Evolutionary conservation across 2,113 vertebrate genomes (phyloP).

Genomic region (Geococcyx californianus): DNA sequence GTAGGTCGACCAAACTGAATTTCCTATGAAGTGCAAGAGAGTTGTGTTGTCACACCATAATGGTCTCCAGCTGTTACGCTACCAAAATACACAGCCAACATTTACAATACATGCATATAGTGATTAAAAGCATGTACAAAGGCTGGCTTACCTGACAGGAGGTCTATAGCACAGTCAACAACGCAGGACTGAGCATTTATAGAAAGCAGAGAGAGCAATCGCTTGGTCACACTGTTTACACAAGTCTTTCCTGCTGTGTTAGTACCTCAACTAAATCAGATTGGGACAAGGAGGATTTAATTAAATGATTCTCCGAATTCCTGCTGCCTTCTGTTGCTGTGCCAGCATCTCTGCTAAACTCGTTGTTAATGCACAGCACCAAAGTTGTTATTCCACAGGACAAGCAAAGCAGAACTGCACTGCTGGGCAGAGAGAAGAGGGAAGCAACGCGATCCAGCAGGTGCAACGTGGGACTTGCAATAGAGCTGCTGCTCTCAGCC

Average conservation of each 20-base stretch:
- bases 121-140: slow-evolving; percentile 1
- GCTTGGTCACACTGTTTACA: neutral
- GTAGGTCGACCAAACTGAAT: neutral
- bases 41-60: neutral
- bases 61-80: slow-evolving; percentile 34
- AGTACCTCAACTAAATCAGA: neutral
- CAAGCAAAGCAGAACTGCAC: neutral
- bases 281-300: neutral
- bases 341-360: neutral
- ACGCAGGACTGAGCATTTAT: neutral
- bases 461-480: neutral
- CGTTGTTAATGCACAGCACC: neutral
- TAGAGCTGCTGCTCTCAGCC: neutral
- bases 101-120: neutral
- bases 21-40: neutral
- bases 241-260: neutral
- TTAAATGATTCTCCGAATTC: neutral
- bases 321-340: neutral
- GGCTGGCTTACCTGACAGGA: neutral
- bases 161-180: neutral
- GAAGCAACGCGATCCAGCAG: neutral
- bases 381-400: neutral
- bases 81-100: slow-evolving; percentile 30
- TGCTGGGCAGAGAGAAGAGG: neutral
- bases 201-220: neutral